phyloP scores from a whole-genome alignment of 1,140 invertebrate species.

The Ctenoplectra terminalis region DNA sequence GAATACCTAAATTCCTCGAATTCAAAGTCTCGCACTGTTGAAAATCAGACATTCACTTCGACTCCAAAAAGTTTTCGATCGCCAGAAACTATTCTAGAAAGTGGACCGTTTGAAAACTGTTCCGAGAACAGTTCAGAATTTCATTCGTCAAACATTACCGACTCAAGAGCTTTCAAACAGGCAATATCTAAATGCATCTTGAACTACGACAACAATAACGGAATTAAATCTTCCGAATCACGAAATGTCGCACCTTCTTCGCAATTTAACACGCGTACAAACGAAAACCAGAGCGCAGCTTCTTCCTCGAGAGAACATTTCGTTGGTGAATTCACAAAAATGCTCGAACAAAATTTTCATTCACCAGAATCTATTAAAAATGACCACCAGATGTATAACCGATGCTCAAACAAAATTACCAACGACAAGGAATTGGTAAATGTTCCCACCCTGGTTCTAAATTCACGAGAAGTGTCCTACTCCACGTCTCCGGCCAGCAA shows the following conservation, averaged over 20 bases:
- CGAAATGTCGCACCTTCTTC: no score
- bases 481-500: constrained; percentile 47
- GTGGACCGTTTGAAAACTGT: background rate
- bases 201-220: background rate
- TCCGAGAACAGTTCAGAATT: background rate
- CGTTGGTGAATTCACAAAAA: background rate
- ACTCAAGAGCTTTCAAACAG: background rate
- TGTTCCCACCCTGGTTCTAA: constrained; percentile 56
- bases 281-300: background rate
- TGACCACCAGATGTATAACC: background rate
- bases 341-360: background rate
- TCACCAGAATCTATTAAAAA: background rate
- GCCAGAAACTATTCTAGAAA: no score
- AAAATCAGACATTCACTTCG: no score
- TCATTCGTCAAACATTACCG: background rate
- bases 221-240: background rate
- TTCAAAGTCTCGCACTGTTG: background rate
- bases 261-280: background rate
- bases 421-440: background rate
- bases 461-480: constrained; percentile 58
- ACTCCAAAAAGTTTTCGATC: background rate
- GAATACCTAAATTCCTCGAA: background rate
- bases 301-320: background rate
- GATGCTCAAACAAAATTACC: background rate
- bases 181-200: background rate